Base-by-base conservation (phyloP, 92 coral and sea anemone genomes). In the Umimayanthus chanpuru region DNA sequence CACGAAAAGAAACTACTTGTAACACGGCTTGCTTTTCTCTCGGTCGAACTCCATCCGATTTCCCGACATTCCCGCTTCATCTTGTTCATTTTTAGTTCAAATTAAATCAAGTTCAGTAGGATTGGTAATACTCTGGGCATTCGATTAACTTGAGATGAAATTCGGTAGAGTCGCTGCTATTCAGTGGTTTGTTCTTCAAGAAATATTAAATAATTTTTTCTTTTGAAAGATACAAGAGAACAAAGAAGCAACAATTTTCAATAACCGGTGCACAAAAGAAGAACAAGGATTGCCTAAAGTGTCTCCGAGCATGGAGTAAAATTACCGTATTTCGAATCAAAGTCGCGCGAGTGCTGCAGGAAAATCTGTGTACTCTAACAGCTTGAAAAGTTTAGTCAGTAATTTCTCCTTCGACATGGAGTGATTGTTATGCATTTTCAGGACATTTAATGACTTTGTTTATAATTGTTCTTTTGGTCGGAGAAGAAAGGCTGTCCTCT, bases 381-480 rank as follows among this genome's bases (percentile, higher is more conserved):
- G 56, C 36, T 44, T 16, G 43, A 73, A 74, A 49, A n/a, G 32
- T 86, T 53, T 75, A 73, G n/a, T 20, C 49, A 26, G 30, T 26
- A 67, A 73, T 65, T 38, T 68, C 73, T 8, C 16, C 87, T 83
- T 67, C 65, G 70, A 88, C 65, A 40, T 56, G 47, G 32, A 77
- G 66, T 40, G 86, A 39, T 88, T 70, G 47, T 88, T 80, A 75
- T 40, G 78, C 47, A 68, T 83, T 70, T 83, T 28, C 77, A 83
- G 77, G 77, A 71, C 66, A 67, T 73, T 49, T 83, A 83, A 83
- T 71, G 87, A 83, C 26, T 12, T 32, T 83, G 78, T 70, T 70
- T 83, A 83, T 73, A 44, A 83, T 70, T 83, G 16, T 43, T 73
- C 87, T 73, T 73, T 83, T 71, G 49, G 84, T 29, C 77, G 20